Base-by-base conservation (phyloP, 2,888 invertebrate genomes). In the Stramonita haemastoma region DNA sequence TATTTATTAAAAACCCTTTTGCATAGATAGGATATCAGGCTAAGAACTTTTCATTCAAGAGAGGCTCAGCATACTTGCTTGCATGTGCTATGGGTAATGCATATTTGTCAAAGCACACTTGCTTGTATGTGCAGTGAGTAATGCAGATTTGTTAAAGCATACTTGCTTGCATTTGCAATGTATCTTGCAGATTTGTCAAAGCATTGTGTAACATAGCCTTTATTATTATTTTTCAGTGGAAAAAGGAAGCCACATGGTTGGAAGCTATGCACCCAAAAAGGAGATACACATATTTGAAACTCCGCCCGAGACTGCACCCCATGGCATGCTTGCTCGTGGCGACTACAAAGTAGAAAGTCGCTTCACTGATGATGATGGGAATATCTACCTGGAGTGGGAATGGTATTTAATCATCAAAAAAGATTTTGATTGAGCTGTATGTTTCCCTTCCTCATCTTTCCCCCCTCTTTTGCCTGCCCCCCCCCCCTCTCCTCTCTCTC, bases 351-450 rank as follows among this genome's bases (percentile, higher is more conserved):
- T 99, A 85, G 97, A 97, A 96, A 99, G 99, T 77, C 97, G 98
- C 46, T 99, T 99, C 96, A 99, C 99, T 1, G 99, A 99, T 96
- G 99, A 99, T 96, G 99, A 99, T 96, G 98, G 98, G 96, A 97
- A 98, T 95, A 97, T 98, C 94, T 99, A 99, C 96, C 97, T 99
- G 87, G 98, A 98, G 95, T 99, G 99, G 99, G 98, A 99, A 95
- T 99, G 99, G 99, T 97, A 97, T 92, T 98, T 99, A 95, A 98
- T 99, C 96, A 99, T 99, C 96, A 98, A 98, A 96, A 99, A 99
- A 96, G 99, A 99, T 96, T 99, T 99, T 99, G 89, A 89, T 13
- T 89, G 34, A 89, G 60, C n/a, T 86, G n/a, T 57, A 13, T 57
- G 15, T 5, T 29, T 57, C 60, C 11, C 26, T 36, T 22, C 26